Evolutionary conservation across 2,113 vertebrate species (phyloP).

Genomic region (Myrmecophaga tridactyla): DNA sequence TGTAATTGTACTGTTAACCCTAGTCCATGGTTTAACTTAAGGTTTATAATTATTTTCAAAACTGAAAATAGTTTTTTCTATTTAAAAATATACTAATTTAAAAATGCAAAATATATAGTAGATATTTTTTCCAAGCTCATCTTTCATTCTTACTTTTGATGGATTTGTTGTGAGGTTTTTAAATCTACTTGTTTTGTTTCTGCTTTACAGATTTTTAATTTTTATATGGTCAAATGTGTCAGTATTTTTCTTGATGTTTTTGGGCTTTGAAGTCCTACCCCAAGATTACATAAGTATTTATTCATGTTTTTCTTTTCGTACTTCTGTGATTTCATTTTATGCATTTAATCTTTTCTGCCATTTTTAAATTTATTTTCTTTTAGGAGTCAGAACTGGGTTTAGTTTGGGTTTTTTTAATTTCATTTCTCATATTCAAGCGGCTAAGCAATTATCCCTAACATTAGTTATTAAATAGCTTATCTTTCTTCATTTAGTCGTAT

Average conservation of each 20-base stretch:
- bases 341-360: neutral
- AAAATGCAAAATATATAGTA: neutral
- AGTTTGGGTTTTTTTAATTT: neutral
- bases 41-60: neutral
- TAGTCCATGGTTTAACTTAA: too few species aligned
- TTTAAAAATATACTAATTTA: too few species aligned
- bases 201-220: neutral
- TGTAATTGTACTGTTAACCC: too few species aligned
- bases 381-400: neutral
- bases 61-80: too few species aligned
- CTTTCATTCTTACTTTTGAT: neutral
- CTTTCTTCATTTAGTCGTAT: neutral
- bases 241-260: too few species aligned
- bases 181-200: neutral
- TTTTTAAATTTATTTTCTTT: neutral
- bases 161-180: neutral
- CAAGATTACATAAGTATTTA: neutral
- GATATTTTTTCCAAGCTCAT: neutral
- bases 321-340: neutral
- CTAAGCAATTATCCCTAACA: neutral
- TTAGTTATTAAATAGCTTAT: neutral
- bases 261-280: neutral
- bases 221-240: neutral
- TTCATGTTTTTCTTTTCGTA: neutral
- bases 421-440: neutral